Evolutionary conservation across 2,797 vertebrate species (phyloP).

Genomic region (Coranthus polyacanthus): DNA sequence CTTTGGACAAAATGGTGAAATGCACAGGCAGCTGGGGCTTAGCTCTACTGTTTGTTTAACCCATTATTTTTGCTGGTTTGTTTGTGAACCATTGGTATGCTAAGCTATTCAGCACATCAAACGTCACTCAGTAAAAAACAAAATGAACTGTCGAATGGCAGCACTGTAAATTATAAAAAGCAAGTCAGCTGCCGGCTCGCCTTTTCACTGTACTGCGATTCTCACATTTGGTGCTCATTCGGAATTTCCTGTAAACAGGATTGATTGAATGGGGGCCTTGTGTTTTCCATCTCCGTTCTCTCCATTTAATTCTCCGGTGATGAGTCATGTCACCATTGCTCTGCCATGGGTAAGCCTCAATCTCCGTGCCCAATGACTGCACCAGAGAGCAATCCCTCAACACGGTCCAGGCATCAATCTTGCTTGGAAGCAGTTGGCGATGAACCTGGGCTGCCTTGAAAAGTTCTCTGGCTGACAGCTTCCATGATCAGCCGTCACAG

Average conservation of each 20-base stretch:
- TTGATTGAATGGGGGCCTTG: constrained; percentile 60
- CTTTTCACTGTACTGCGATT: constrained; percentile 37
- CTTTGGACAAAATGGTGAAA: constrained; percentile 30
- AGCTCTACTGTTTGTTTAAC: constrained; percentile 42
- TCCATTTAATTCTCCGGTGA: constrained; percentile 66
- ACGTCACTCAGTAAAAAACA: constrained; percentile 12
- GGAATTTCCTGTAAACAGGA: constrained; percentile 50
- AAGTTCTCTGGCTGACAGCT: constrained; percentile 75
- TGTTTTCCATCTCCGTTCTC: constrained; percentile 68
- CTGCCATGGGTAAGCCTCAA: constrained; percentile 73
- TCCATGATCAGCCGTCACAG: constrained; percentile 78
- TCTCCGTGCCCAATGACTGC: constrained; percentile 75
- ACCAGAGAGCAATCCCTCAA: constrained; percentile 76
- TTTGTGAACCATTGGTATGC: constrained; percentile 51
- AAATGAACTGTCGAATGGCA: constrained; percentile 29
- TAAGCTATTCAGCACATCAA: constrained; percentile 50
- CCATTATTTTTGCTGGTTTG: constrained; percentile 47
- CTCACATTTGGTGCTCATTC: constrained; percentile 46
- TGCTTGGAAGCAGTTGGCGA: constrained; percentile 64
- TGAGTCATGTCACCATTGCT: constrained; percentile 74
- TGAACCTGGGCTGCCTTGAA: constrained; percentile 74
- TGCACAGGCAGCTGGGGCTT: constrained; percentile 32
- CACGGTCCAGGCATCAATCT: constrained; percentile 73
- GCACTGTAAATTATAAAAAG: constrained; percentile 29
- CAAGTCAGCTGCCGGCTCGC: constrained; percentile 16